These are phyloP conservation scores for Conus ventricosus DNA, from an alignment of 1,140 invertebrate species.

Conservation along the genomic window DNA sequence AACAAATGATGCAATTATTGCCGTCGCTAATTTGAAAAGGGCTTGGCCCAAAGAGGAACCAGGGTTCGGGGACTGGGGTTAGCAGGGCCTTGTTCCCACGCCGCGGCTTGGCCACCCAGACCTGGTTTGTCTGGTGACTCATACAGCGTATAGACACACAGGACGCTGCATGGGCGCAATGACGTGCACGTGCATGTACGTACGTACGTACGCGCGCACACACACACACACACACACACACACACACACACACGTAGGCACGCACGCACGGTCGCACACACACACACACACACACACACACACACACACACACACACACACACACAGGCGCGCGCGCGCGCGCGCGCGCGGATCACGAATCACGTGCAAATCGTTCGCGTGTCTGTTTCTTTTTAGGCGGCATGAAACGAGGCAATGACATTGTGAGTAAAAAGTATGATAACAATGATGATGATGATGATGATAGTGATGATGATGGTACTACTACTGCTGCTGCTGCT, in stretches of 20 bases:
- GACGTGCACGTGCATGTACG: neutral
- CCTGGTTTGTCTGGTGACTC: too few relatives aligned
- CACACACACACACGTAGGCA: too few relatives aligned
- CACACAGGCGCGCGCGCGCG: too few relatives aligned
- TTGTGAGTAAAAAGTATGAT: neutral
- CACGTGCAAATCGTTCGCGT: too few relatives aligned
- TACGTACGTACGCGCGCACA: neutral
- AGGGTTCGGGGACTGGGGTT: neutral
- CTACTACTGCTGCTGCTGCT: too few relatives aligned
- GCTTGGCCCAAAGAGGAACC: neutral
- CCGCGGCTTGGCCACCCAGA: neutral
- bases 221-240: too few relatives aligned
- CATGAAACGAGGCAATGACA: neutral
- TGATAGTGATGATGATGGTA: neutral
- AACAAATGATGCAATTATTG: constrained; percentile 8
- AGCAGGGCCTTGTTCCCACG: neutral
- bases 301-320: too few relatives aligned
- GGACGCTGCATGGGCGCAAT: neutral
- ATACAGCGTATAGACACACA: too few relatives aligned
- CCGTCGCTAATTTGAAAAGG: neutral
- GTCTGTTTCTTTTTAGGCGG: too few relatives aligned
- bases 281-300: too few relatives aligned
- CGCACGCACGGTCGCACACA: too few relatives aligned
- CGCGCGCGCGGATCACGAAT: too few relatives aligned
- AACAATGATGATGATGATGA: neutral